Base-by-base conservation (phyloP, 2,888 invertebrate genomes). In the Allygus modestus region DNA sequence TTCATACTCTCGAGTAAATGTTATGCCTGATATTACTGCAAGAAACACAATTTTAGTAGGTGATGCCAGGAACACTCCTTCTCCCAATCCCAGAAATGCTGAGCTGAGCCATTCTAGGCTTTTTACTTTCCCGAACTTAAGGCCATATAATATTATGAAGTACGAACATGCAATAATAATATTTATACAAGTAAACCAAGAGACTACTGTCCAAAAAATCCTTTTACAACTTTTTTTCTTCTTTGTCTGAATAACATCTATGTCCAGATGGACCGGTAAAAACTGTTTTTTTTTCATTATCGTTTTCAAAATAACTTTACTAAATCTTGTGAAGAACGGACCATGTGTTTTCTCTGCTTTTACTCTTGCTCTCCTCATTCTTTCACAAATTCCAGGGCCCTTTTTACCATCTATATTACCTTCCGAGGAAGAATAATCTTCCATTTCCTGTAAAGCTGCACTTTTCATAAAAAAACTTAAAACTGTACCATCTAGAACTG, bases 201-300 rank as follows among this genome's bases (percentile, higher is more conserved):
- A 9, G 1, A 58, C 1, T 4, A 58, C 58, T 58, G 20, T 11
- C 9, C 9, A 58, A 58, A 20, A 23, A 23, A 58, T 58, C 12
- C 9, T 58, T 58, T 58, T 54, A 54, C 37, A 9, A 37, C 23
- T 58, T 23, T 20, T 58, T 23, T 65, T 65, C 7, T 65, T 65
- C 15, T 28, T 20, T 28, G 0, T 28, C n/a, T 65, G 26, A 65
- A 65, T 1, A 65, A 65, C 28, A 65, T 65, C 65, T 28, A 65
- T 31, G 0, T 65, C 28, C 2, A 65, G n/a, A 65, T 65, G 65
- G 17, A 65, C 65, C 9, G 65, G 65, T 11, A 28, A 2, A 31
- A 65, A 65, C 31, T 65, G 28, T 17, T 65, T 65, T 65, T 65
- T 65, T 17, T 4, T 20, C n/a, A 65, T n/a, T 5, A 65, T 15